Conservation (phyloP, 2,113 vertebrate genomes). For the Glareola pratincola region DNA sequence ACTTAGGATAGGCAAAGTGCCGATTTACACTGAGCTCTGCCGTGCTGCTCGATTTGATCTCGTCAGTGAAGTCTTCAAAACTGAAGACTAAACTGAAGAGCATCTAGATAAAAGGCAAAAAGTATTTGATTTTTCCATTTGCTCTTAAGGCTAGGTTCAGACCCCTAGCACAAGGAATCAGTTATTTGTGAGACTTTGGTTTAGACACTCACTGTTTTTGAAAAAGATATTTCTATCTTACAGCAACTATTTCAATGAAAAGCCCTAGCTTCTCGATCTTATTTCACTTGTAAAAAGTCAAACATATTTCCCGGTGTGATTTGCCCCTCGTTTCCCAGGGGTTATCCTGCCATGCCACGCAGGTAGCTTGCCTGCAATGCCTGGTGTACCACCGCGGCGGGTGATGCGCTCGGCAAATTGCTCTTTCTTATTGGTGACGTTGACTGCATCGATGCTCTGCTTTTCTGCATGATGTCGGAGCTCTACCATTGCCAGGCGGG, state of each 20-base stretch:
- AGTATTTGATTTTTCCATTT: neutral
- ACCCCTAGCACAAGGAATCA: neutral
- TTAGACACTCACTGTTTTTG: neutral
- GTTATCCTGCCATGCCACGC: fast-evolving
- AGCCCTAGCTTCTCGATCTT: neutral
- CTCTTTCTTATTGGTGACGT: neutral
- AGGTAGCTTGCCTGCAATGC: neutral
- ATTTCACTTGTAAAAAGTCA: neutral
- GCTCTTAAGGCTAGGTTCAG: neutral
- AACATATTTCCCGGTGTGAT: neutral
- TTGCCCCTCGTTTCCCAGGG: neutral
- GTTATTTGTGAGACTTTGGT: neutral
- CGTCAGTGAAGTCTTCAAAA: neutral
- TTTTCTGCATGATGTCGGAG: neutral
- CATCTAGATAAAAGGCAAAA: neutral
- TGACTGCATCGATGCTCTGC: neutral
- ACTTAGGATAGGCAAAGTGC: neutral
- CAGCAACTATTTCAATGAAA: neutral
- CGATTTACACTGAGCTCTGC: neutral
- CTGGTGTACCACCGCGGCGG: too few species aligned
- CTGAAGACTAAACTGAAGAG: neutral
- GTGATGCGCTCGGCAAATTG: neutral
- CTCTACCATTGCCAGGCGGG: neutral
- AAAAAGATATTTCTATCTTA: neutral
- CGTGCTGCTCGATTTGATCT: neutral